phyloP scores from a whole-genome alignment of 92 coral and sea anemone genomes.

The Hydrozoanthus gracilis region DNA sequence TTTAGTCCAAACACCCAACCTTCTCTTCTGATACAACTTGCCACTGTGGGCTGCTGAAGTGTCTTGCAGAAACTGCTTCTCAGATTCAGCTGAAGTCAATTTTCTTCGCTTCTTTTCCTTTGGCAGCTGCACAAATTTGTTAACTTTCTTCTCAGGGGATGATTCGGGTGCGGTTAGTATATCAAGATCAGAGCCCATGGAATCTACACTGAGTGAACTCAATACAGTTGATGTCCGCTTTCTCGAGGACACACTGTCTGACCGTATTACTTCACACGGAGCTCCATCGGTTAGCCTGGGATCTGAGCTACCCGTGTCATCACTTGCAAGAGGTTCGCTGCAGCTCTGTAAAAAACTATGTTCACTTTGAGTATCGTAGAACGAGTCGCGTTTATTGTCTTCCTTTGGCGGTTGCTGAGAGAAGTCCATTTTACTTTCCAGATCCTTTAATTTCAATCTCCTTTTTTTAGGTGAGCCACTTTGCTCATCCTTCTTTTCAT shows the following conservation, averaged over 20 bases:
- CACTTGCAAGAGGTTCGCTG: constrained; percentile 70
- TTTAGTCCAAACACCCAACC: constrained; percentile 89
- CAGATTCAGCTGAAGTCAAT: constrained; percentile 80
- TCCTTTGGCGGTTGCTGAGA: constrained; percentile 15
- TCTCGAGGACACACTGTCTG: constrained; percentile 56
- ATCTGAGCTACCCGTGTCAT: constrained; percentile 61
- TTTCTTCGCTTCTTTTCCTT: constrained; percentile 67
- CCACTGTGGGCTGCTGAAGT: constrained; percentile 90
- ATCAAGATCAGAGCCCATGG: constrained; percentile 73
- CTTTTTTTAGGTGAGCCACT: constrained; percentile 10
- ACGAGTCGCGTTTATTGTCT: constrained; percentile 64
- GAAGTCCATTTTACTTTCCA: constrained; percentile 4
- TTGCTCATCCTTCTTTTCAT: constrained; percentile 42
- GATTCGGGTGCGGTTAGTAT: constrained; percentile 11
- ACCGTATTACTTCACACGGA: neutral
- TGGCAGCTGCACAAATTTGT: constrained; percentile 54
- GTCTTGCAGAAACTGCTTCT: constrained; percentile 84
- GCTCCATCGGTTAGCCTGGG: constrained; percentile 23
- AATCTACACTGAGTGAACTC: constrained; percentile 72
- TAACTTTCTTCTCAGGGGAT: constrained; percentile 24
- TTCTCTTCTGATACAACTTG: constrained; percentile 88
- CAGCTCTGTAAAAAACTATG: constrained; percentile 78
- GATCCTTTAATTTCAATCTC: neutral
- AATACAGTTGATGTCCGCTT: constrained; percentile 82
- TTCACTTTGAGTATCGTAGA: constrained; percentile 79